Evolutionary conservation across 2,113 vertebrate genomes (phyloP).

Genomic region (Dasyurus viverrinus): DNA sequence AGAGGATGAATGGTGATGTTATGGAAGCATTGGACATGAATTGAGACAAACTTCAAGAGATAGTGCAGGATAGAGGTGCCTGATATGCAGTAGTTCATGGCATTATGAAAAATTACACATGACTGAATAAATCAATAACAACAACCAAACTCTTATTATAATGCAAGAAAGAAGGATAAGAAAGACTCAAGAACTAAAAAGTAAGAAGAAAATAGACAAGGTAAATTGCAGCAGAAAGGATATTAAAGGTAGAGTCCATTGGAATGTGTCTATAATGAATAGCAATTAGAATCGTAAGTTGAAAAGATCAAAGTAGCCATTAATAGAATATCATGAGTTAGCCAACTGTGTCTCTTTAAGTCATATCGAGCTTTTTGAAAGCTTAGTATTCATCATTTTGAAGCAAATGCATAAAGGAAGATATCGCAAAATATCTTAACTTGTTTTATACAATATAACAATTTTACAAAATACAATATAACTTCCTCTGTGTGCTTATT

Average conservation of each 20-base stretch:
- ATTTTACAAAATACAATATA: too few species aligned
- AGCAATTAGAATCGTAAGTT: neutral
- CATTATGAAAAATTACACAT: too few species aligned
- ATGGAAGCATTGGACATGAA: too few species aligned
- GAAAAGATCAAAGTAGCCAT: neutral
- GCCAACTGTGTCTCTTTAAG: neutral
- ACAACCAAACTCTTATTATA: neutral
- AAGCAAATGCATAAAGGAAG: slow-evolving; percentile 36
- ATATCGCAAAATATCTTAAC: neutral
- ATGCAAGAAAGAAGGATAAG: neutral
- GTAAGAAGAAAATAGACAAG: neutral
- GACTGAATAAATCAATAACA: neutral
- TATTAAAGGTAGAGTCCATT: neutral
- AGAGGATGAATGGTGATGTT: too few species aligned
- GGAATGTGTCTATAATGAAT: neutral
- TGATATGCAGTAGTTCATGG: too few species aligned
- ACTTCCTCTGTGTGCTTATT: neutral
- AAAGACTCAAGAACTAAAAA: neutral
- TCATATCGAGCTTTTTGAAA: slow-evolving; percentile 15
- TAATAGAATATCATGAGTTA: neutral
- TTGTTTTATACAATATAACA: neutral
- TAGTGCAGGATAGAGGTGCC: too few species aligned
- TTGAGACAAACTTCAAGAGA: too few species aligned
- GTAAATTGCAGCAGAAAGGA: neutral
- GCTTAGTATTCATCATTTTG: slow-evolving; percentile 22